phyloP scores from a whole-genome alignment of 2,113 vertebrate species.

The Ursus arctos region DNA sequence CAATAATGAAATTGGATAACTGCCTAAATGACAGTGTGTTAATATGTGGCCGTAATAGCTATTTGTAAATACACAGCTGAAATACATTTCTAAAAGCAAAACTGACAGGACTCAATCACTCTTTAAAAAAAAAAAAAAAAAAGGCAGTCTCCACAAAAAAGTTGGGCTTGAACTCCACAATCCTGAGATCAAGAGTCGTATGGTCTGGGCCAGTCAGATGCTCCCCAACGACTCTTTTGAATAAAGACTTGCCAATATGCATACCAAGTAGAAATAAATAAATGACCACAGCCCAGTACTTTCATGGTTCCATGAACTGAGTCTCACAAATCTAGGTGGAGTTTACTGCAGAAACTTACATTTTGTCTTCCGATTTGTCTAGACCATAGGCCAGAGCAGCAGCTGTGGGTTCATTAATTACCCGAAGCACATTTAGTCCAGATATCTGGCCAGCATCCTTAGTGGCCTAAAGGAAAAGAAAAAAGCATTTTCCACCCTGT shows the following conservation, averaged over 20 bases:
- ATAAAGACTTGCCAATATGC: not conserved
- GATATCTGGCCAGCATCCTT: constrained; percentile 98
- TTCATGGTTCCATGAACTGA: not conserved
- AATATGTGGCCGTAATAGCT: not conserved
- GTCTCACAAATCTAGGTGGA: not conserved
- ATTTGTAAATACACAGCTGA: not conserved
- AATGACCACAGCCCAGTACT: not conserved
- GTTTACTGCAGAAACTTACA: constrained; percentile 89
- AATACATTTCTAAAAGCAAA: not conserved
- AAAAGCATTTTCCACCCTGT: not conserved
- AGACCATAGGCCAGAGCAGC: constrained; percentile 98
- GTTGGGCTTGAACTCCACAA: not conserved
- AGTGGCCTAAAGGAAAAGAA: constrained; percentile 91
- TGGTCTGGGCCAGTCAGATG: not conserved
- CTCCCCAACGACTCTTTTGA: not conserved
- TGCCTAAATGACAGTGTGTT: not conserved
- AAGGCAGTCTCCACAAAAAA: not conserved
- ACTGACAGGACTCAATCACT: not conserved
- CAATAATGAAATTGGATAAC: not conserved
- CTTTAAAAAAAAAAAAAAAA: too few species aligned
- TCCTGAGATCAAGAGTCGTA: not conserved
- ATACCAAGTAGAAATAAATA: not conserved
- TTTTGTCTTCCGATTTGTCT: constrained; percentile 98
- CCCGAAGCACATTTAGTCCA: constrained; percentile 97
- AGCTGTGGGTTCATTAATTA: constrained; percentile 99